Conservation (phyloP, 1,140 invertebrate species). For the Ostrea edulis region DNA sequence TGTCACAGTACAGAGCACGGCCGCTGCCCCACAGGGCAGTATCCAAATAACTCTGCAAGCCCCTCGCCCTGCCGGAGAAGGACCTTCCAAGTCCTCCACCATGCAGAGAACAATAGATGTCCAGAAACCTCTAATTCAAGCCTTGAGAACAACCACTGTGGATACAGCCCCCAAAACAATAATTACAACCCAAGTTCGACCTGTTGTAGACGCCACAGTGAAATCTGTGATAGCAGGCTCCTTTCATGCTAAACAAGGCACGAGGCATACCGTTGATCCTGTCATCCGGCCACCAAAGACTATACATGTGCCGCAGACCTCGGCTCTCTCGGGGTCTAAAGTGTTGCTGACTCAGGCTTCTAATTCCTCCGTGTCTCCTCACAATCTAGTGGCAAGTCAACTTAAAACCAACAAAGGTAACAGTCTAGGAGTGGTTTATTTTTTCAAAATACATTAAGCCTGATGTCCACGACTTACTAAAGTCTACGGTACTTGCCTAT, state of each 20-base stretch:
- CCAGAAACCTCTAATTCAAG: neutral
- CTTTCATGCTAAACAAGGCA: neutral
- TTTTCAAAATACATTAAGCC: neutral
- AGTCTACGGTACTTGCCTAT: too few relatives aligned
- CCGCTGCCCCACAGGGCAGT: neutral
- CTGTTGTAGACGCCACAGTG: neutral
- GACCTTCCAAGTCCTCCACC: neutral
- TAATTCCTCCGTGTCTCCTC: slow-evolving; percentile 4
- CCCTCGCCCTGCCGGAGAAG: neutral
- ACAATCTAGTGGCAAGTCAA: slow-evolving; percentile 20
- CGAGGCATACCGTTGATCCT: neutral
- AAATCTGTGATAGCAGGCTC: neutral
- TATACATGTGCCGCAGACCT: slow-evolving; percentile 26
- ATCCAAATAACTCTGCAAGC: slow-evolving; percentile 5
- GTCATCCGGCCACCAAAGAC: slow-evolving; percentile 2
- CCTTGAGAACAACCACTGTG: neutral
- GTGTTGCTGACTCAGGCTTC: slow-evolving; percentile 25
- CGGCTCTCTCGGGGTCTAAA: slow-evolving; percentile 1
- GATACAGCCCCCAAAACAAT: slow-evolving; percentile 8
- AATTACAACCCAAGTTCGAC: neutral
- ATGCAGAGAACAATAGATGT: slow-evolving; percentile 14
- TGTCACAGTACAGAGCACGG: neutral
- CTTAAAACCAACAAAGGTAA: slow-evolving; percentile 17
- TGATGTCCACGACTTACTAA: too few relatives aligned
- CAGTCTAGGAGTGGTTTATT: neutral